Evolutionary conservation across 2,888 invertebrate genomes (phyloP).

Genomic region (Hydrotaea cyrtoneurina): DNA sequence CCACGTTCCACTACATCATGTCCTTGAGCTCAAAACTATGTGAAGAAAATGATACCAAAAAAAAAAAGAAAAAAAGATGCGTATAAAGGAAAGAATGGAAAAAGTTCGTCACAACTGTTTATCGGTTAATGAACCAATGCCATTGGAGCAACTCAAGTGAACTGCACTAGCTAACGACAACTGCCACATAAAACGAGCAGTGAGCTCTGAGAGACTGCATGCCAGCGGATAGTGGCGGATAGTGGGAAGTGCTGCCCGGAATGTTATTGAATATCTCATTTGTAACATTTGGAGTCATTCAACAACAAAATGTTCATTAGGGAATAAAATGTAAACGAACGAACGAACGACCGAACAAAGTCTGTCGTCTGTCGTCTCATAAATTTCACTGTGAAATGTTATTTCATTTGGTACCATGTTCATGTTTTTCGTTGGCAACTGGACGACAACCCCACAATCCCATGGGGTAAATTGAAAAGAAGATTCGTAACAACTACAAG

Average conservation of each 20-base stretch:
- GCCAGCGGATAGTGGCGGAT: background rate
- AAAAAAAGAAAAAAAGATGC: constrained; percentile 7
- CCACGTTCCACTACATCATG: background rate
- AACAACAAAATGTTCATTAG: constrained; percentile 26
- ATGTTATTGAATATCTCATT: constrained; percentile 33
- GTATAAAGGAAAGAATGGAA: background rate
- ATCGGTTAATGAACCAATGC: constrained; percentile 46
- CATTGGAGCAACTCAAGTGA: constrained; percentile 22
- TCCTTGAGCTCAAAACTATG: constrained; percentile 44
- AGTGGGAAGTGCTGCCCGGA: background rate
- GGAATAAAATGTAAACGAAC: constrained; percentile 19
- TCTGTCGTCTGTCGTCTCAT: background rate
- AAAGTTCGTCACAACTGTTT: constrained; percentile 41
- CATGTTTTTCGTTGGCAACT: too few relatives aligned
- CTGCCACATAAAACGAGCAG: background rate
- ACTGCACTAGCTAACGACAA: constrained; percentile 25
- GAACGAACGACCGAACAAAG: background rate
- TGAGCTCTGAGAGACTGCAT: constrained; percentile 7
- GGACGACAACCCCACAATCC: background rate
- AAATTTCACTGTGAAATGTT: background rate
- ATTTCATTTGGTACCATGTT: background rate
- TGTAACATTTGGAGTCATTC: constrained; percentile 35
- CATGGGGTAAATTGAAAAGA: background rate
- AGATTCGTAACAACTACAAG: too few relatives aligned
- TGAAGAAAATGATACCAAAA: constrained; percentile 13